These are phyloP conservation scores for Plagodis dolabraria DNA, from an alignment of 2,888 invertebrate species.

Conservation along the genomic window DNA sequence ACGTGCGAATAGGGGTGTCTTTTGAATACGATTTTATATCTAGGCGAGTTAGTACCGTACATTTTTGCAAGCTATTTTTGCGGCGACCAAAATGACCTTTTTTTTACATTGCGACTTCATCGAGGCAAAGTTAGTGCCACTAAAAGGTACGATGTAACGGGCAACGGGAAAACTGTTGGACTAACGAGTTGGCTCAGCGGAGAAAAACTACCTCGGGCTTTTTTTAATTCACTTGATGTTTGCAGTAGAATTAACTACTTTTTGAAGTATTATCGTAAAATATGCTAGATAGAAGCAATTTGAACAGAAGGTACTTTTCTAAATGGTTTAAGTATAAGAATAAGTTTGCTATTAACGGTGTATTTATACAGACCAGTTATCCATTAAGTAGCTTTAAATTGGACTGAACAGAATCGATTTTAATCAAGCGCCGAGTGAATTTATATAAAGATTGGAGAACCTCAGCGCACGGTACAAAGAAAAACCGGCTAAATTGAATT, in stretches of 20 bases:
- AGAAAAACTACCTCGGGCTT: slow-evolving; percentile 17
- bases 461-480: slow-evolving; percentile 19
- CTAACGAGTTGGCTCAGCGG: slow-evolving; percentile 22
- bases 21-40: slow-evolving; percentile 15
- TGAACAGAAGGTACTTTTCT: too few species aligned
- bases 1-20: slow-evolving; percentile 31
- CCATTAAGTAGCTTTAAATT: neutral
- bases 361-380: too few species aligned
- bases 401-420: slow-evolving; percentile 10
- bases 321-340: too few species aligned
- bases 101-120: slow-evolving; percentile 12
- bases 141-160: slow-evolving; percentile 12
- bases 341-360: too few species aligned
- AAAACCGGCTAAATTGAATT: slow-evolving; percentile 18
- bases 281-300: too few species aligned
- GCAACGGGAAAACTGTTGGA: slow-evolving; percentile 15
- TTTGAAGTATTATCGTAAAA: too few species aligned
- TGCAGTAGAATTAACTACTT: neutral
- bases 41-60: slow-evolving; percentile 13
- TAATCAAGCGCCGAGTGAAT: slow-evolving; percentile 15
- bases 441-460: slow-evolving; percentile 8
- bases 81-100: slow-evolving; percentile 9
- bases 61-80: slow-evolving; percentile 10
- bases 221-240: slow-evolving; percentile 10
- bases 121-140: slow-evolving; percentile 8